Evolutionary conservation across 2,113 vertebrate species (phyloP).

Genomic region (Albula goreensis): DNA sequence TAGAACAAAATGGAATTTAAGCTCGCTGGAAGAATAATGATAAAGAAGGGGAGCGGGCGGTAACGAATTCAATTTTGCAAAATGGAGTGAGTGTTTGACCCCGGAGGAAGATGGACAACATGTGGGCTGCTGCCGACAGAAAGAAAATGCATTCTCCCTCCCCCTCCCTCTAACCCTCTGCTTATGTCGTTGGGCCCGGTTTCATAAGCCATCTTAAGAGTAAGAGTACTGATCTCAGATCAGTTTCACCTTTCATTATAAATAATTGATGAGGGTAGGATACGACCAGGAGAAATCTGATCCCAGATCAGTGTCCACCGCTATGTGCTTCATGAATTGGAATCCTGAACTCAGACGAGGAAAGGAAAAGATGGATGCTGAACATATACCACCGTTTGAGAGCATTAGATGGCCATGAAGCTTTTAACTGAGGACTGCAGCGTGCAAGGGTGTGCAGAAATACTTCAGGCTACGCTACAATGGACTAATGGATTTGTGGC

Average conservation of each 20-base stretch:
- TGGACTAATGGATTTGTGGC: constrained; percentile 8
- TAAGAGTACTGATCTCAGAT: too few species aligned
- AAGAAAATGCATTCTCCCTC: background rate
- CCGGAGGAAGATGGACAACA: background rate
- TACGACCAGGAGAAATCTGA: too few species aligned
- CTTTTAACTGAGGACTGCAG: background rate
- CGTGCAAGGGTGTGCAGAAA: background rate
- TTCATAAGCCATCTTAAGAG: too few species aligned
- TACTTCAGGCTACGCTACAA: background rate
- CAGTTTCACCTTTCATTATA: too few species aligned
- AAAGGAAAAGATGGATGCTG: too few species aligned
- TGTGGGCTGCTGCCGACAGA: background rate
- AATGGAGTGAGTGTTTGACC: background rate
- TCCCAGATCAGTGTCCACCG: too few species aligned
- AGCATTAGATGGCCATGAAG: background rate
- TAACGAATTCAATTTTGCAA: background rate
- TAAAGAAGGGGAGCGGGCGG: constrained; percentile 25
- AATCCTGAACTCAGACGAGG: too few species aligned
- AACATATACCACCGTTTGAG: background rate
- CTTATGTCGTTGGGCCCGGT: too few species aligned
- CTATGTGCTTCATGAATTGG: too few species aligned
- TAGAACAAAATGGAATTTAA: constrained; percentile 55
- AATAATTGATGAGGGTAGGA: too few species aligned
- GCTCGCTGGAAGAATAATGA: constrained; percentile 25
- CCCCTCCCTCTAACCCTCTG: too few species aligned